phyloP scores from a whole-genome alignment of 2,797 vertebrate genomes.

The Austrolebias charrua region DNA sequence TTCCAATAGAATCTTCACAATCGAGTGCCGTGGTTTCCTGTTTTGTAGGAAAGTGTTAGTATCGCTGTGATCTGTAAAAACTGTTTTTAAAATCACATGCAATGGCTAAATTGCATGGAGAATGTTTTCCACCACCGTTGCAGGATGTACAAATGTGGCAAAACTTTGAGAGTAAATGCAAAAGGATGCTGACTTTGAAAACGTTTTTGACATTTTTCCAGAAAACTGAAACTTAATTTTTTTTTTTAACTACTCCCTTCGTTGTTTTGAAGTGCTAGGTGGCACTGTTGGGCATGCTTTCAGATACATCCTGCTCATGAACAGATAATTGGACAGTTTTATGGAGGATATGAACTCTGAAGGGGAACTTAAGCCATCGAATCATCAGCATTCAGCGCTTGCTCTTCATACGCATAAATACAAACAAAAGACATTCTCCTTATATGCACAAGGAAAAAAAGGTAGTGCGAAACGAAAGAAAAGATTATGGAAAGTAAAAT shows the following conservation, averaged over 20 bases:
- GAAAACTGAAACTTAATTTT: slow-evolving; percentile 47
- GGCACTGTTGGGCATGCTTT: slow-evolving; percentile 80
- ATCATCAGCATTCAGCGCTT: slow-evolving; percentile 79
- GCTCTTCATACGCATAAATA: slow-evolving; percentile 79
- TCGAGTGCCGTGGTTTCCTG: slow-evolving; percentile 42
- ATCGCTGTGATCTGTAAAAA: slow-evolving; percentile 39
- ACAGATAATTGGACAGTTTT: slow-evolving; percentile 80
- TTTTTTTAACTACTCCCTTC: no score
- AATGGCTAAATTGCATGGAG: slow-evolving; percentile 30
- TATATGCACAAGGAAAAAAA: slow-evolving; percentile 60
- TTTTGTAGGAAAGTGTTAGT: slow-evolving; percentile 58
- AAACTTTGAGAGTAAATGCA: slow-evolving; percentile 31
- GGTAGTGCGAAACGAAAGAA: slow-evolving; percentile 28
- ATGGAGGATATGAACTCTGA: slow-evolving; percentile 79
- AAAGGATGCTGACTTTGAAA: slow-evolving; percentile 30
- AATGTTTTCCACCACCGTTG: slow-evolving; percentile 50
- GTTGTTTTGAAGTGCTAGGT: slow-evolving; percentile 69
- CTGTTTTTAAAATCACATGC: slow-evolving; percentile 8
- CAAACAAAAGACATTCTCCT: slow-evolving; percentile 75
- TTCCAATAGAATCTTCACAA: slow-evolving; percentile 59
- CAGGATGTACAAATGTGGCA: slow-evolving; percentile 22
- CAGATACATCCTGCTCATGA: slow-evolving; percentile 68
- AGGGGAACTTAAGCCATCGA: slow-evolving; percentile 80
- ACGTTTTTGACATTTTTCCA: slow-evolving; percentile 13
- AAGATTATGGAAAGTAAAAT: slow-evolving; percentile 67